These are phyloP conservation scores for Sitta europaea DNA, from an alignment of 2,113 vertebrate species.

Conservation along the genomic window DNA sequence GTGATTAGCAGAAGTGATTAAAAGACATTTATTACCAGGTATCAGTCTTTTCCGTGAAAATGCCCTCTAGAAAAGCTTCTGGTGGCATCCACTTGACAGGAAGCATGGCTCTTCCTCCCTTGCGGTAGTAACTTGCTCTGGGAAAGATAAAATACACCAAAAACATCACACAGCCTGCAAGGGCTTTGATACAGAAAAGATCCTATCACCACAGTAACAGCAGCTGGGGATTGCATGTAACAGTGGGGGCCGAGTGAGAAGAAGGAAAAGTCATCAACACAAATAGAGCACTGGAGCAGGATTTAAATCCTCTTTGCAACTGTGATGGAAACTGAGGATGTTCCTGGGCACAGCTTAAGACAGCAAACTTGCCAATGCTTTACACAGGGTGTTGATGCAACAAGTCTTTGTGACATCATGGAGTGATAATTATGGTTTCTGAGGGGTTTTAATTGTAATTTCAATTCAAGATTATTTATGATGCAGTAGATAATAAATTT, in stretches of 20 bases:
- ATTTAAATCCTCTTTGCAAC: not conserved
- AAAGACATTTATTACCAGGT: conserved; percentile 78
- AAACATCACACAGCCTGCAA: not conserved
- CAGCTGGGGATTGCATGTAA: not conserved
- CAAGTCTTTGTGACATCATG: not conserved
- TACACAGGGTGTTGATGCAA: not conserved
- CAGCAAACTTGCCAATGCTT: not conserved
- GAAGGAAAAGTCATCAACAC: not conserved
- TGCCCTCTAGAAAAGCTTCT: conserved; percentile 90
- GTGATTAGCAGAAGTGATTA: not conserved
- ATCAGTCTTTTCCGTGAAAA: conserved; percentile 95
- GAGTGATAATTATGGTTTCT: not conserved
- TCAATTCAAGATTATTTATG: not conserved
- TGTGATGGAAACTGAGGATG: not conserved
- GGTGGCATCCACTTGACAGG: conserved; percentile 94
- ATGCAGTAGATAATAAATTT: not conserved
- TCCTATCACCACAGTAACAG: not conserved
- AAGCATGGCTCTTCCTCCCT: conserved; percentile 86
- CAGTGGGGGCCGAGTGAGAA: not conserved
- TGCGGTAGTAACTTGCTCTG: conserved; percentile 91
- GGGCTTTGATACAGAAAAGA: not conserved
- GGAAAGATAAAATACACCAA: not conserved
- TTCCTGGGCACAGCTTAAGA: not conserved
- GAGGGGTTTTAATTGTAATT: not conserved
- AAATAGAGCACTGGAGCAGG: not conserved